These are phyloP conservation scores for Aviceda subcristata DNA, from an alignment of 2,113 vertebrate species.

Conservation along the genomic window DNA sequence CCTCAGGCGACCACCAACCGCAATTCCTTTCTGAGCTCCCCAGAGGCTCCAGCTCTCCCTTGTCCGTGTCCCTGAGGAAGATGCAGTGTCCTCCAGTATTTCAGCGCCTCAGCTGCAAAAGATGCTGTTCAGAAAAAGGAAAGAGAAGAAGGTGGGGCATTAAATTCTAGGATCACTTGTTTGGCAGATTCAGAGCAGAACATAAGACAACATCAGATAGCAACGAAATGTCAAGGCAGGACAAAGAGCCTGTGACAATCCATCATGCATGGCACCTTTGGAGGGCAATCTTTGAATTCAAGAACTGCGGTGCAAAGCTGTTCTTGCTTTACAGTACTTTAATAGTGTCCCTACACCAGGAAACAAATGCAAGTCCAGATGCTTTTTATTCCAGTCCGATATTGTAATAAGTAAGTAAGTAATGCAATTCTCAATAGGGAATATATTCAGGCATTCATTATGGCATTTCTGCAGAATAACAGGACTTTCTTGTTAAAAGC, in stretches of 20 bases:
- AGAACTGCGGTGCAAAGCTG: slow-evolving; percentile 1
- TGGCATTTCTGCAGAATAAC: not conserved
- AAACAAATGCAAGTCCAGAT: not conserved
- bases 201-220: not conserved
- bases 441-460: slow-evolving; percentile 23
- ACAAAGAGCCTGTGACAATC: slow-evolving; percentile 49
- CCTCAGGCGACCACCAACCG: slow-evolving; percentile 9
- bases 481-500: slow-evolving; percentile 14
- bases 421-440: not conserved
- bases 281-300: slow-evolving; percentile 38
- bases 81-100: slow-evolving; percentile 43
- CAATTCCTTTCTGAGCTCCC: not conserved
- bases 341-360: not conserved
- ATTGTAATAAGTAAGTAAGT: not conserved
- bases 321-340: slow-evolving; percentile 11
- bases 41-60: not conserved
- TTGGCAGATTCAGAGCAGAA: slow-evolving; percentile 50
- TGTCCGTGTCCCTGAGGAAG: slow-evolving; percentile 10
- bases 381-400: slow-evolving; percentile 2
- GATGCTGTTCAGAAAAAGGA: not conserved
- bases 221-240: slow-evolving; percentile 56
- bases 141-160: slow-evolving; percentile 23
- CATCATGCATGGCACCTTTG: slow-evolving; percentile 48
- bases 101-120: slow-evolving; percentile 54
- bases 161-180: slow-evolving; percentile 46